Evolutionary conservation across 2,888 invertebrate genomes (phyloP).

Genomic region (Acanthopleura granulata): DNA sequence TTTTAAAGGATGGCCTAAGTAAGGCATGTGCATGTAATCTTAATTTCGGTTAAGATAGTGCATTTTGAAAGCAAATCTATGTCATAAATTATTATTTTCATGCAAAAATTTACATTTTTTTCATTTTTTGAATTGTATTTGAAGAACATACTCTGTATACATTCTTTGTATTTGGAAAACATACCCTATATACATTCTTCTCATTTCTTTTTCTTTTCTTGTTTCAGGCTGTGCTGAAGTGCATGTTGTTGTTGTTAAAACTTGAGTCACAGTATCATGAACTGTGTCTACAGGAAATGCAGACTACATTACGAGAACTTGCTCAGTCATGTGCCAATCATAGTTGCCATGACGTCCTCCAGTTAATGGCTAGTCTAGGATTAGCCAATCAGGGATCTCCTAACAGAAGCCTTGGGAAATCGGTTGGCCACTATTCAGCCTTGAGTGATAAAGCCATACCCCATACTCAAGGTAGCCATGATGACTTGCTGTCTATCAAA

Average conservation of each 20-base stretch:
- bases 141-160: too few relatives aligned
- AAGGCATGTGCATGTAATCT: too few relatives aligned
- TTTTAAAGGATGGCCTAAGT: too few relatives aligned
- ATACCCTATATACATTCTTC: too few relatives aligned
- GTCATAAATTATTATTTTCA: too few relatives aligned
- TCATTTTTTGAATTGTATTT: too few relatives aligned
- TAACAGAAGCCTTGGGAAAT: neutral
- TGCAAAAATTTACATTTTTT: too few relatives aligned
- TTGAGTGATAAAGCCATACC: too few relatives aligned
- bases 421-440: neutral
- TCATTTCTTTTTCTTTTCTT: neutral
- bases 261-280: conserved; percentile 55
- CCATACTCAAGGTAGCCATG: neutral
- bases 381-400: neutral
- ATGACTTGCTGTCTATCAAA: neutral
- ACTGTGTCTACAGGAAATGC: conserved; percentile 46
- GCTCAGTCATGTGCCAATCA: conserved; percentile 38
- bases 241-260: conserved; percentile 50
- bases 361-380: conserved; percentile 29
- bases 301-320: conserved; percentile 45
- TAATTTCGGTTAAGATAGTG: too few relatives aligned
- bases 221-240: conserved; percentile 46
- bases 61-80: too few relatives aligned
- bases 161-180: too few relatives aligned
- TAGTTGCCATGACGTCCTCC: conserved; percentile 44